Evolutionary conservation across 2,797 vertebrate genomes (phyloP).

Genomic region (Pygocentrus nattereri): DNA sequence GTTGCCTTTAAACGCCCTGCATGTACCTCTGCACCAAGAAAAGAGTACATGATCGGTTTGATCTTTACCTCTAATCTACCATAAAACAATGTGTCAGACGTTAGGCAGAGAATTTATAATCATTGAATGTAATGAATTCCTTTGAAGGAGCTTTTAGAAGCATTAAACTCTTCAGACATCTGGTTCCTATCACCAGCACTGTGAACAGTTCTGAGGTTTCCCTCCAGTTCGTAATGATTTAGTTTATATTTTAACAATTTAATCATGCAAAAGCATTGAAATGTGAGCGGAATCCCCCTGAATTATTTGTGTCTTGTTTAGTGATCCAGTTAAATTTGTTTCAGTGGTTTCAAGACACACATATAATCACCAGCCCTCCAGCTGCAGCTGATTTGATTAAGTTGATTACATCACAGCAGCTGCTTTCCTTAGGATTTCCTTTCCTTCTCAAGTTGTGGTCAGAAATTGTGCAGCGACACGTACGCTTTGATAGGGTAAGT

Average conservation of each 20-base stretch:
- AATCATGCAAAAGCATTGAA: neutral
- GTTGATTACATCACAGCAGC: neutral
- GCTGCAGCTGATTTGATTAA: neutral
- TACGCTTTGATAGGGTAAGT: constrained; percentile 7
- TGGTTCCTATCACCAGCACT: neutral
- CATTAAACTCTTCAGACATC: neutral
- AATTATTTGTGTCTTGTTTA: neutral
- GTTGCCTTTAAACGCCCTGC: no score
- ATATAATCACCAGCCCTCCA: neutral
- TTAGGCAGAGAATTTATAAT: no score
- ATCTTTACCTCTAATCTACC: no score
- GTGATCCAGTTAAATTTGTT: neutral
- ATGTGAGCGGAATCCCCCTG: neutral
- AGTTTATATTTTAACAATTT: neutral
- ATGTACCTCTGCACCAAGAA: no score
- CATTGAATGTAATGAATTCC: no score
- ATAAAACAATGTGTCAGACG: no score
- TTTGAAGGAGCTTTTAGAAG: no score
- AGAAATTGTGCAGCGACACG: neutral
- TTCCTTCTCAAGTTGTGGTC: neutral
- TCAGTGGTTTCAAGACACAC: neutral
- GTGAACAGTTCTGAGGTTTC: neutral
- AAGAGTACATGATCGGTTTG: no score
- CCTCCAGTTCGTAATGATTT: neutral
- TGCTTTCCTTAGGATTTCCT: neutral